A percentile compares a stretch with the other conserved stretches of the same genome.
Evolutionary conservation across 2,113 vertebrate species (phyloP).

Genomic region (Solea senegalensis): DNA sequence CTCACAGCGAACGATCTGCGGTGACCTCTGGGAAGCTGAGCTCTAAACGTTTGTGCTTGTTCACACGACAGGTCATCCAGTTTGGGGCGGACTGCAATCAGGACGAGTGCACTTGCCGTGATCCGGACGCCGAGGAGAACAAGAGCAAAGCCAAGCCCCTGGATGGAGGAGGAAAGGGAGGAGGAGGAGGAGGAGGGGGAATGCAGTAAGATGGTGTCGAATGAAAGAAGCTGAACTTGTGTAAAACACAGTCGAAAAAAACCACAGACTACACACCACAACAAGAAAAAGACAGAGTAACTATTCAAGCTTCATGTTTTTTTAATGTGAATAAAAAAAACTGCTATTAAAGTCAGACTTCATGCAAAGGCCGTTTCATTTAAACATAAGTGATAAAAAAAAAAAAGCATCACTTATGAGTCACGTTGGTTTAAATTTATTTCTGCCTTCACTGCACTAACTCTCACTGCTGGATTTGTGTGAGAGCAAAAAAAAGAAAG

Average conservation of each 20-base stretch:
- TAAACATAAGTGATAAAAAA: constrained; percentile 5
- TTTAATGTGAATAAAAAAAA: constrained; percentile 16
- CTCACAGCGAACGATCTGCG: constrained; percentile 20
- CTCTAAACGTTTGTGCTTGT: constrained; percentile 40
- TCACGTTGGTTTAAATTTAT: constrained; percentile 20
- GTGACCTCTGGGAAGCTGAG: background rate
- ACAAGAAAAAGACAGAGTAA: constrained; percentile 25
- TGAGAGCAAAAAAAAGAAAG: constrained; percentile 18
- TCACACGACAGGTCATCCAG: constrained; percentile 87
- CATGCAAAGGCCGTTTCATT: constrained; percentile 18
- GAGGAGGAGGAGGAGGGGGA: constrained; percentile 35
- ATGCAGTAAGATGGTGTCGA: constrained; percentile 45
- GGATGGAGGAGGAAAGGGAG: constrained; percentile 30
- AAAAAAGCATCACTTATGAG: constrained; percentile 27
- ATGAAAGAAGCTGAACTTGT: constrained; percentile 47
- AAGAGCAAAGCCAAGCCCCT: constrained; percentile 68
- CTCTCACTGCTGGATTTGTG: constrained; percentile 14
- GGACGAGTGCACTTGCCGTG: constrained; percentile 95
- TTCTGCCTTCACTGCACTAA: constrained; percentile 12
- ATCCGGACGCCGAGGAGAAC: constrained; percentile 94
- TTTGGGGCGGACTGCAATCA: constrained; percentile 93
- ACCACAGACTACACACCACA: constrained; percentile 51
- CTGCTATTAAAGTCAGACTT: constrained; percentile 23
- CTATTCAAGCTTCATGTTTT: constrained; percentile 21
- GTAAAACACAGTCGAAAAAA: constrained; percentile 37